These are phyloP conservation scores for Phortica variegata DNA, from an alignment of 1,140 invertebrate species.

Conservation along the genomic window DNA sequence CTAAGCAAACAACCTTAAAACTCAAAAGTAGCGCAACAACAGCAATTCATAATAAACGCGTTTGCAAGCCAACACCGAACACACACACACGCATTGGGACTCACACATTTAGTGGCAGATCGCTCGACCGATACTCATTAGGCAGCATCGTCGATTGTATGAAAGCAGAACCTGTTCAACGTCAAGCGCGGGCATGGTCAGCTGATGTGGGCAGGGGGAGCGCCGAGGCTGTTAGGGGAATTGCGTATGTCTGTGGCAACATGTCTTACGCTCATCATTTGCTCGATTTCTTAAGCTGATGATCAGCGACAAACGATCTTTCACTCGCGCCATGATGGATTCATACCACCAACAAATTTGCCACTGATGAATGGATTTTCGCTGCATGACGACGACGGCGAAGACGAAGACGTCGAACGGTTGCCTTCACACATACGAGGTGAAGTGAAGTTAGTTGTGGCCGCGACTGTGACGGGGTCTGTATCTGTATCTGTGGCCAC, in stretches of 20 bases:
- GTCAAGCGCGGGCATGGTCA: too few species aligned
- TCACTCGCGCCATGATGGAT: conserved; percentile 55
- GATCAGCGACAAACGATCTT: conserved; percentile 57
- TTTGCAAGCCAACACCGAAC: too few species aligned
- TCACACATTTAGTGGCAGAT: too few species aligned
- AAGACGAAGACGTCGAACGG: neutral
- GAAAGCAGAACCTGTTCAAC: conserved; percentile 2
- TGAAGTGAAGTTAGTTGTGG: too few species aligned
- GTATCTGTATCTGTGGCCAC: conserved; percentile 16
- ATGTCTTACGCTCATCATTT: conserved; percentile 56
- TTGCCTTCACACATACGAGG: neutral
- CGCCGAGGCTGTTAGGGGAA: too few species aligned
- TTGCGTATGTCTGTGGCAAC: too few species aligned
- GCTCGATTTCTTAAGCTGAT: conserved; percentile 56
- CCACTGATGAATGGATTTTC: conserved; percentile 56
- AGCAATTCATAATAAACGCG: too few species aligned
- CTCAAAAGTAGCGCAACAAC: too few species aligned
- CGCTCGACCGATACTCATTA: too few species aligned
- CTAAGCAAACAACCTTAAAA: too few species aligned
- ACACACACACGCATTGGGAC: too few species aligned
- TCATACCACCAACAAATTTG: conserved; percentile 57
- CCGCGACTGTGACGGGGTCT: neutral
- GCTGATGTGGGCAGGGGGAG: too few species aligned
- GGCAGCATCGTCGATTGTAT: conserved; percentile 9
- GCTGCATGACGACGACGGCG: neutral